Conservation (phyloP, 1,140 invertebrate genomes). For the Drosophila nikananu region DNA sequence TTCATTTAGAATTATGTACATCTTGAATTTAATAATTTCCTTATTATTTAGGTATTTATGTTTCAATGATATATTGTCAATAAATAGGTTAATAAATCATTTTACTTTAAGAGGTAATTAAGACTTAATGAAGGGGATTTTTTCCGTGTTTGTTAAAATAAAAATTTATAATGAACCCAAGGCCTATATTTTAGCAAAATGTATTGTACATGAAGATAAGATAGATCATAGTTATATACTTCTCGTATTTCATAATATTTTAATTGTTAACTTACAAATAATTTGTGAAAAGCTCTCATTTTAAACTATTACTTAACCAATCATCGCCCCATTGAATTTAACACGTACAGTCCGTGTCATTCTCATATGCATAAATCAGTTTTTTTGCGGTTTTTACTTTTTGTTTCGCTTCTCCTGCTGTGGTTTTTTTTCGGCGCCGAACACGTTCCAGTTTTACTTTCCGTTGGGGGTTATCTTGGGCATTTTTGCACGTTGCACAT, state of each 20-base stretch:
- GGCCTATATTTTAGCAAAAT: not conserved
- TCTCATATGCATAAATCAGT: constrained; percentile 64
- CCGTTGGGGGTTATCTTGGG: constrained; percentile 37
- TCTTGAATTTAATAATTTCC: not conserved
- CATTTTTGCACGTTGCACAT: constrained; percentile 81
- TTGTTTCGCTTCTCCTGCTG: constrained; percentile 25
- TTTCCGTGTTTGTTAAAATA: not conserved
- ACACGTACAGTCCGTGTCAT: constrained; percentile 33
- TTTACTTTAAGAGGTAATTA: not conserved
- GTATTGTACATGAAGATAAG: no score
- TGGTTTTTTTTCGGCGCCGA: constrained; percentile 15
- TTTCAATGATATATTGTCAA: not conserved
- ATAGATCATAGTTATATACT: no score
- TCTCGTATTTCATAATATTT: not conserved
- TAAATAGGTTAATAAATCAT: not conserved
- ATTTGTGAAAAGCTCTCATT: fast-evolving
- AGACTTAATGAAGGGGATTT: no score
- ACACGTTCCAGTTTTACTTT: constrained; percentile 67
- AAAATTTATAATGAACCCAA: not conserved
- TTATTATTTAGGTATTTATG: not conserved
- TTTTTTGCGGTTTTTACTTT: constrained; percentile 24
- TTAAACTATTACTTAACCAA: not conserved
- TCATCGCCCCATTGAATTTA: not conserved
- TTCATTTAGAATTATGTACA: not conserved
- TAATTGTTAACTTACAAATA: no score